Evolutionary conservation across 2,888 invertebrate genomes (phyloP).

Genomic region (Xylota sylvarum): DNA sequence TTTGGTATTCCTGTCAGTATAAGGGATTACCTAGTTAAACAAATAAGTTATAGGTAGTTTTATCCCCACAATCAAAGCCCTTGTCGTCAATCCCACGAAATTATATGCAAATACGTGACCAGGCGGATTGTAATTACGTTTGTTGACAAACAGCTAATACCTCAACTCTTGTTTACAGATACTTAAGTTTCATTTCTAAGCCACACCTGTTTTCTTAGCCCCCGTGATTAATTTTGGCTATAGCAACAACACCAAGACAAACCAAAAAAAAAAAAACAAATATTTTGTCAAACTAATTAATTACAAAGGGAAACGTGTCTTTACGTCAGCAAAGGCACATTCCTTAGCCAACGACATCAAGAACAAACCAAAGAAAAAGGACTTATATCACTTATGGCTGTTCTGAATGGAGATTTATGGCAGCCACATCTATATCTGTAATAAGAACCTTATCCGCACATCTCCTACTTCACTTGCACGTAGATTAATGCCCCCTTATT

Average conservation of each 20-base stretch:
- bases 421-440: constrained; percentile 66
- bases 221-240: constrained; percentile 25
- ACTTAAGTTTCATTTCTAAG: constrained; percentile 16
- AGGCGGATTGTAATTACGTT: constrained; percentile 19
- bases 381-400: constrained; percentile 69
- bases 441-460: constrained; percentile 58
- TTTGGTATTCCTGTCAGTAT: not conserved
- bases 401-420: constrained; percentile 74
- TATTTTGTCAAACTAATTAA: constrained; percentile 68
- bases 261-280: constrained; percentile 6
- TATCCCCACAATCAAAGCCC: not conserved
- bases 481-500: constrained; percentile 72
- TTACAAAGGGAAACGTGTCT: constrained; percentile 40
- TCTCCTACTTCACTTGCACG: constrained; percentile 50
- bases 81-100: not conserved
- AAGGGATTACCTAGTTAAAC: not conserved
- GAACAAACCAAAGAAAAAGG: constrained; percentile 37
- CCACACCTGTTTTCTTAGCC: constrained; percentile 37
- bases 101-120: constrained; percentile 1
- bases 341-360: constrained; percentile 6
- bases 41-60: not conserved
- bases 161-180: constrained; percentile 1
- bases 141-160: constrained; percentile 27
- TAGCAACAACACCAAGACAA: not conserved
- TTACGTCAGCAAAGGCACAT: not conserved